Evolutionary conservation across 2,797 vertebrate genomes (phyloP), one percentile per base, ranked within the genome.

Genomic region (Periparus ater): DNA sequence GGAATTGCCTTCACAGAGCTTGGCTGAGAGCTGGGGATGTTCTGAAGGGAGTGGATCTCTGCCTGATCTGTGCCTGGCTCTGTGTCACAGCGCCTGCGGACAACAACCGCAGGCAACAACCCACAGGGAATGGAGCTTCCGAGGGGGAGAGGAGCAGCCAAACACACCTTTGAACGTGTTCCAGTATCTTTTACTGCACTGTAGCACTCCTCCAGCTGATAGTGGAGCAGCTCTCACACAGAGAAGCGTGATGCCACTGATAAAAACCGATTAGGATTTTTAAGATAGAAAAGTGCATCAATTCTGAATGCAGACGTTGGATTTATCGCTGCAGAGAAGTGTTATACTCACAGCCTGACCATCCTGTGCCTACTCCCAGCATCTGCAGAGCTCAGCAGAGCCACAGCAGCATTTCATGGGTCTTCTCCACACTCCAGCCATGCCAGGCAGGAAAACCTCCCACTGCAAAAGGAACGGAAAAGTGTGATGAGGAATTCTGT

Each of bases 251-350:
- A 94, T 91, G 83, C 38, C 36, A 10, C 76, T 0, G 88, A 90
- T 93, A 93, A 91, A 73, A 89, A 70, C 15, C 3, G 10, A 82
- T 85, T 29, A 63, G 75, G 62, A 53, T 38, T 70, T 93, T 50
- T 29, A 53, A 83, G 90, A 79, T 70, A 83, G 72, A 47, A 71
- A 76, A 93, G 36, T 4, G 19, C 34, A 50, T 78, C 47, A 5
- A 4, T 68, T 71, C 70, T 7, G 50, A 88, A 25, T 27, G 32
- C 17, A 34, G 54, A 22, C 0, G 0, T 17, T 54, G 63, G 42
- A 54, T 42, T 23, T 27, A 34, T n/a, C 0, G 0, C 82, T 32
- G 30, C 13, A 53, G 63, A 22, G 61, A 36, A 36, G 42, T 9
- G 26, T n/a, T 27, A 9, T 1, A 29, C 11, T 51, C 47, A 19